A percentile compares a stretch with the other conserved stretches of the same genome.
Evolutionary conservation across 2,888 invertebrate genomes (phyloP).

Genomic region (Lissonota sp.): DNA sequence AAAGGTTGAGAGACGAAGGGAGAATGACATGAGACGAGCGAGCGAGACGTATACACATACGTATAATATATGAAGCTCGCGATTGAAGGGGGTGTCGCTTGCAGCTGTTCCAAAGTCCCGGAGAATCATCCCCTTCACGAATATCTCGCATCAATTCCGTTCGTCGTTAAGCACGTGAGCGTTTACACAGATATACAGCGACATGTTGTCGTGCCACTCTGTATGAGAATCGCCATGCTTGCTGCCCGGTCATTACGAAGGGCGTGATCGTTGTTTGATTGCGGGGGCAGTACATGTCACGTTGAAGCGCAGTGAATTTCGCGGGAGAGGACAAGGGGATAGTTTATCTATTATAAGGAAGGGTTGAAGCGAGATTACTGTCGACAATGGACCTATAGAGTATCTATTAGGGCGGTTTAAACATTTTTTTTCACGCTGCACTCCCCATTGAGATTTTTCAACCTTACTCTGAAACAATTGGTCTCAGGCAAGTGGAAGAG

Average conservation of each 20-base stretch:
- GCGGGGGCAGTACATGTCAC: conserved; percentile 72
- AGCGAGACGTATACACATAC: conserved; percentile 52
- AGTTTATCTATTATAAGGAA: conserved; percentile 26
- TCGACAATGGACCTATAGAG: neutral
- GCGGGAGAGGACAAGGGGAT: conserved; percentile 22
- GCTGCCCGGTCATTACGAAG: conserved; percentile 75
- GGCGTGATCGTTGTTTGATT: conserved; percentile 80
- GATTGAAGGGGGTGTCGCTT: conserved; percentile 75
- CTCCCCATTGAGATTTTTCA: too few species aligned
- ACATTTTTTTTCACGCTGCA: too few species aligned
- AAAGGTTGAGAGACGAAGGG: conserved; percentile 42
- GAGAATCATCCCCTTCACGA: conserved; percentile 62
- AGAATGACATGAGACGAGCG: neutral
- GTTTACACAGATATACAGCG: conserved; percentile 7
- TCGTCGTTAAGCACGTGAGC: conserved; percentile 44
- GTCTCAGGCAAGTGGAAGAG: too few species aligned
- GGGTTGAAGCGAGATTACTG: conserved; percentile 12
- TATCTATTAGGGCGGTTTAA: too few species aligned
- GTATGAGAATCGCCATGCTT: conserved; percentile 36
- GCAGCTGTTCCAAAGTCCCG: conserved; percentile 77
- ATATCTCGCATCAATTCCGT: conserved; percentile 53
- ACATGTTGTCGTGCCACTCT: conserved; percentile 22
- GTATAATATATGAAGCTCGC: conserved; percentile 61
- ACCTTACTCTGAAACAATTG: too few species aligned
- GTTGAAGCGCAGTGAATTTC: conserved; percentile 4